Evolutionary conservation across 2,797 vertebrate species (phyloP).

Genomic region (Geotrypetes seraphini): DNA sequence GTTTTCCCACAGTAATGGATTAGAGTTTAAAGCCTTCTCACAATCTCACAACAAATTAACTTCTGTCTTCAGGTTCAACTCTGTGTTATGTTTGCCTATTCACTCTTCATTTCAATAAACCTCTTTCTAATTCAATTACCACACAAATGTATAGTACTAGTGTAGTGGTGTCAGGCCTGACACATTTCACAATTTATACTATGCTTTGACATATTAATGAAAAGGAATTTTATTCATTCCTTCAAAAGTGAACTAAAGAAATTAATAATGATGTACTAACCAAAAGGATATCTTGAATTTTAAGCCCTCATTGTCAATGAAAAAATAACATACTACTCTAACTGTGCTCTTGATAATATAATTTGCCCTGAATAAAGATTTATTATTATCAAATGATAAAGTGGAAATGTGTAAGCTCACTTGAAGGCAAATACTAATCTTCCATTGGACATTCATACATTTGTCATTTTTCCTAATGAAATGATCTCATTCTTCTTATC

Average conservation of each 20-base stretch:
- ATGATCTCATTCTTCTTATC: no score
- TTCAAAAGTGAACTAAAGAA: slow-evolving; percentile 7
- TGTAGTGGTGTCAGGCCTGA: background rate
- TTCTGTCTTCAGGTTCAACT: slow-evolving; percentile 9
- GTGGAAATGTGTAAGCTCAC: no score
- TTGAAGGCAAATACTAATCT: no score
- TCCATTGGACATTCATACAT: no score
- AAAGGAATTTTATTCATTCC: slow-evolving; percentile 5
- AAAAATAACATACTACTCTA: no score
- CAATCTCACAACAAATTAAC: slow-evolving; percentile 4
- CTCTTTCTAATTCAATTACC: no score
- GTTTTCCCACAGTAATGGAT: no score
- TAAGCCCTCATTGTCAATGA: background rate
- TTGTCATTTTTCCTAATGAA: no score
- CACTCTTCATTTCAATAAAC: slow-evolving; percentile 3
- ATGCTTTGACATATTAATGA: background rate
- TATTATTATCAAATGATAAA: no score
- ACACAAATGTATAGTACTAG: background rate
- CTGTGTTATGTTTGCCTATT: background rate
- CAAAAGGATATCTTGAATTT: slow-evolving; percentile 1
- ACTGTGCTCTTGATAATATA: no score
- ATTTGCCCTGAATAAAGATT: no score
- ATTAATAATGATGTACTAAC: background rate
- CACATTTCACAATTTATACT: slow-evolving; percentile 1
- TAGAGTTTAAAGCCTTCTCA: background rate